Base-by-base conservation (phyloP, 2,797 vertebrate species). In the Sciurus vulgaris region DNA sequence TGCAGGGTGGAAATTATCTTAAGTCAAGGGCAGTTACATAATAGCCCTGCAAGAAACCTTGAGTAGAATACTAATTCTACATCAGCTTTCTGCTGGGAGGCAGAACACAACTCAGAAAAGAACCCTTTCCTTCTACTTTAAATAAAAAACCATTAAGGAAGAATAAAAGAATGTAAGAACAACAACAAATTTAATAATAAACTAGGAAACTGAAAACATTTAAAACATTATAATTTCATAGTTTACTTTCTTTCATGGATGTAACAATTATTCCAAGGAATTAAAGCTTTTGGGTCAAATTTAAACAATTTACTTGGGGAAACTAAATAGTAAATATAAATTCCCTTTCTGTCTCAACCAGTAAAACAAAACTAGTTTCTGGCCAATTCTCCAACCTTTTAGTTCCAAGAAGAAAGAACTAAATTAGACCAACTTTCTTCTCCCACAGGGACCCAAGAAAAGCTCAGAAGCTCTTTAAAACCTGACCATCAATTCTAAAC, bases 11-110 rank as follows among this genome's bases (percentile, higher is more conserved):
- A 97, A 97, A 97, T 96, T 96, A 97, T 97, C 97, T 97, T 96
- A 94, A 98, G 98, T 98, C 98, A 99, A 99, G 98, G 98, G 99
- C 98, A 98, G 99, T 99, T 99, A 99, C 97, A 98, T 98, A 99
- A 99, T 98, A 98, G 97, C 95, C 98, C 98, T 99, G 99, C 98
- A 99, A 99, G 98, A 98, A 98, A 98, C 98, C 98, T 98, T 98
- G 98, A 98, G 98, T 96, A 94, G 99, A 99, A 99, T 99, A 99
- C 98, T 98, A 98, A 99, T 22, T 56, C 54, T 56, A 56, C 98
- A 97, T 79, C 89, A 95, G 97, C 96, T 98, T 98, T 98, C 96
- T 98, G 94, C 96, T 88, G 91, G 65, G 86, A 97, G 88, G 93
- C 95, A 97, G 81, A 98, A 95, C 2, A 41, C 26, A 65, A 33